Evolutionary conservation across 1,140 invertebrate genomes (phyloP).

Genomic region (Nephila pilipes): DNA sequence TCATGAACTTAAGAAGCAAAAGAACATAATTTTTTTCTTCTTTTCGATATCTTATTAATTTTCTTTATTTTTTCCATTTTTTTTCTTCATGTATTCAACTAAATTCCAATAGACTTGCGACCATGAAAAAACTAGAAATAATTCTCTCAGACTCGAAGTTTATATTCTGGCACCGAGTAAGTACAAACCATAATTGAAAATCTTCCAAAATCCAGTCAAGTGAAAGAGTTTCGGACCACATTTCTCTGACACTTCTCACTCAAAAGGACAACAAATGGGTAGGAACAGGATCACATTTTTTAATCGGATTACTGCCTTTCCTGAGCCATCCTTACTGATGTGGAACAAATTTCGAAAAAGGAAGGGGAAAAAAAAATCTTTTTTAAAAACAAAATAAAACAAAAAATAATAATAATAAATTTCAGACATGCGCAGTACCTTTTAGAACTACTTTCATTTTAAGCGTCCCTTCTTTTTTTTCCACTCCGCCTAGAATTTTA

Average conservation of each 20-base stretch:
- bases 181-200: conserved; percentile 3
- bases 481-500: not conserved
- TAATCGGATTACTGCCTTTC: not conserved
- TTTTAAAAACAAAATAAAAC: not conserved
- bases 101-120: too few species aligned
- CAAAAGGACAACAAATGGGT: conserved; percentile 34
- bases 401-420: not conserved
- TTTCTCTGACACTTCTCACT: conserved; percentile 39
- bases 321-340: conserved; percentile 16
- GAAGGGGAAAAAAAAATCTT: not conserved
- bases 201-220: not conserved
- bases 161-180: not conserved
- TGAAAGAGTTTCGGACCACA: not conserved
- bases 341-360: not conserved
- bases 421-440: not conserved
- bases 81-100: too few species aligned
- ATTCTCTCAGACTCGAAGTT: not conserved
- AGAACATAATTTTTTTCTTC: too few species aligned
- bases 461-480: not conserved
- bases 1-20: too few species aligned
- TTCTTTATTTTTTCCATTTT: too few species aligned
- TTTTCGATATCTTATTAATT: too few species aligned
- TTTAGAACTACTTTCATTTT: not conserved
- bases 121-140: not conserved
- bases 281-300: conserved; percentile 30